Percentiles rank a stretch among this genome's conserved stretches.
These are phyloP conservation scores for Halcyon chelicuti DNA, from an alignment of 2,797 vertebrate genomes.

Conservation along the genomic window DNA sequence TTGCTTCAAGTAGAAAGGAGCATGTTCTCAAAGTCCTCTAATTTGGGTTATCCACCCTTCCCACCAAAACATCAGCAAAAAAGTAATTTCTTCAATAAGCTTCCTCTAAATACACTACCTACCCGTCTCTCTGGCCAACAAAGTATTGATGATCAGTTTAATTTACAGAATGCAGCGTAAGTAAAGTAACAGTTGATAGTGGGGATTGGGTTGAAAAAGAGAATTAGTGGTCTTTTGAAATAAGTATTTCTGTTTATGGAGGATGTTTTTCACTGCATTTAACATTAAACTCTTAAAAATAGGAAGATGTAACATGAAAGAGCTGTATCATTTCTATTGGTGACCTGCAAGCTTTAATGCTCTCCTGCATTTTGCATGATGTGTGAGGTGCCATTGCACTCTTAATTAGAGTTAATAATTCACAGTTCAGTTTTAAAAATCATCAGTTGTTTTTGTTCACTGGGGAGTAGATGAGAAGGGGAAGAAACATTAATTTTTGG, in stretches of 20 bases:
- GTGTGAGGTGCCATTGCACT: not conserved
- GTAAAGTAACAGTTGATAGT: conserved; percentile 48
- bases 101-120: conserved; percentile 46
- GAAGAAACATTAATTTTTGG: not conserved
- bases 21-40: conserved; percentile 85
- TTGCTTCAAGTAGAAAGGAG: conserved; percentile 73
- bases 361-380: accelerated
- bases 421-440: not conserved
- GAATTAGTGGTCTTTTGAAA: not conserved
- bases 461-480: not conserved
- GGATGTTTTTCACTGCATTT: not conserved
- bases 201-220: not conserved
- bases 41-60: conserved; percentile 74
- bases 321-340: not conserved
- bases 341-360: not conserved
- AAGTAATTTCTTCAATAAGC: conserved; percentile 46
- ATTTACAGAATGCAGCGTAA: conserved; percentile 77
- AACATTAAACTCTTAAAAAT: not conserved
- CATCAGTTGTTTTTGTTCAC: not conserved
- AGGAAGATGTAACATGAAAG: not conserved
- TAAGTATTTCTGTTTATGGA: not conserved
- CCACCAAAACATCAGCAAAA: conserved; percentile 65
- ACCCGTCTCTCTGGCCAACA: conserved; percentile 69
- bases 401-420: not conserved
- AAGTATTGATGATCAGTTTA: conserved; percentile 43